Base-by-base conservation (phyloP, 2,888 invertebrate genomes). In the Baronia brevicornis region DNA sequence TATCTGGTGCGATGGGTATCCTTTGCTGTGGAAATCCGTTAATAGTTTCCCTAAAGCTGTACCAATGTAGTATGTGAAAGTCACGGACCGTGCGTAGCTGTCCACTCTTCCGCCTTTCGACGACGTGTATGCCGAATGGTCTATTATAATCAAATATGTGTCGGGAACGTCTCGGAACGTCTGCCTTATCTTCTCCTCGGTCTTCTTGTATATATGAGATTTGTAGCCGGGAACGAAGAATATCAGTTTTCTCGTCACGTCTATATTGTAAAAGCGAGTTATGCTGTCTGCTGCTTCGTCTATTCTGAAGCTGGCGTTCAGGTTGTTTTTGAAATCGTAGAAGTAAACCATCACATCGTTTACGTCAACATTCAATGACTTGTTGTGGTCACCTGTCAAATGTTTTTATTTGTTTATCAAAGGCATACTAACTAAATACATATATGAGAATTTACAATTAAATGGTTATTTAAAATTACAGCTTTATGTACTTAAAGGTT, bases 1-100 rank as follows among this genome's bases (percentile, higher is more conserved):
- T 13, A 39, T 33, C 22, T 23, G 26, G 6, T 27, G 24, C 1
- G 33, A 29, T 2, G 33, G 29, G 7, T 28, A 26, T 12, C 36
- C 36, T 17, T 23, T 33, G 1, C 5, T 21, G 6, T 28, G 22
- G 5, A 40, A 15, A 7, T 30, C 22, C 2, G 24, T 33, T 4
- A 40, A 25, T n/a, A 36, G 31, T n/a, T 36, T 26, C 2, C 33
- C 36, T 18, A 36, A 11, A 4, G 27, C 33, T n/a, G 8, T 29
- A 3, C 36, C 39, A 2, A 40, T 36, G 17, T 40, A 28, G 10
- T 33, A 36, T 6, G 27, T 29, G 7, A 36, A 36, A 19, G 25
- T 15, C 4, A 40, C 39, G 5, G 39, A 36, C 9, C 39, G 17
- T 14, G 33, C 39, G 17, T 40, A 40, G 24, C 33, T 36, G n/a